Percentiles rank a stretch among this genome's conserved stretches.
Evolutionary conservation across 2,888 invertebrate species (phyloP).

Genomic region (Heliothis peltigera): DNA sequence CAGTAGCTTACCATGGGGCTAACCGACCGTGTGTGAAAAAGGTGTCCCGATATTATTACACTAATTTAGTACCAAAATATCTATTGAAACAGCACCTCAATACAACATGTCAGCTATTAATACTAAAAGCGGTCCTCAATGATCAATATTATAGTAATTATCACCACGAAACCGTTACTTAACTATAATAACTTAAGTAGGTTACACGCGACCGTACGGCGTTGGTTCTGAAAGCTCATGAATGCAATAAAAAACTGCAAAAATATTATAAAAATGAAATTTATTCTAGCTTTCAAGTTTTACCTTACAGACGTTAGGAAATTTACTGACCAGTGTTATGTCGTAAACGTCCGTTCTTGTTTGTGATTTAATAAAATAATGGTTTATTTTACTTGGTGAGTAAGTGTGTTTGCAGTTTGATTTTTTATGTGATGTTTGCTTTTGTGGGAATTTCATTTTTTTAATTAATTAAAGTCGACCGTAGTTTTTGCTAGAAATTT

Average conservation of each 20-base stretch:
- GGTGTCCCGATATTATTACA: too few species aligned
- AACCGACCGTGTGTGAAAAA: too few species aligned
- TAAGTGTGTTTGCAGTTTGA: neutral
- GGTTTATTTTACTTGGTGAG: constrained; percentile 1
- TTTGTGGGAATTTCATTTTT: neutral
- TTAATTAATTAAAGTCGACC: neutral
- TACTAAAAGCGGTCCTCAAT: constrained; percentile 20
- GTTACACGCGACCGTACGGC: constrained; percentile 47
- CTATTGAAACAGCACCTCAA: neutral
- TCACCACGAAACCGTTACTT: constrained; percentile 33
- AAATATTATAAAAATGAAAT: constrained; percentile 13
- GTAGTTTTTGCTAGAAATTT: neutral
- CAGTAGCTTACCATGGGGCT: too few species aligned
- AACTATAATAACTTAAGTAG: constrained; percentile 45
- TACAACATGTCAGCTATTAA: constrained; percentile 23
- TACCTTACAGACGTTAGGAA: neutral
- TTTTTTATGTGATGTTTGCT: neutral
- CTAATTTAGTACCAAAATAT: neutral
- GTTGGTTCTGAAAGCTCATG: constrained; percentile 5
- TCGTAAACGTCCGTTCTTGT: neutral
- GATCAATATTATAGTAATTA: constrained; percentile 56
- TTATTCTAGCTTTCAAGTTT: constrained; percentile 27
- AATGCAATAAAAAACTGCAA: constrained; percentile 32
- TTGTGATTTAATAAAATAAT: neutral
- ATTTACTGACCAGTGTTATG: constrained; percentile 19